Percentiles rank a stretch among this genome's conserved stretches.
Conservation (phyloP, 2,888 invertebrate species). For the Mythimna pallens region DNA sequence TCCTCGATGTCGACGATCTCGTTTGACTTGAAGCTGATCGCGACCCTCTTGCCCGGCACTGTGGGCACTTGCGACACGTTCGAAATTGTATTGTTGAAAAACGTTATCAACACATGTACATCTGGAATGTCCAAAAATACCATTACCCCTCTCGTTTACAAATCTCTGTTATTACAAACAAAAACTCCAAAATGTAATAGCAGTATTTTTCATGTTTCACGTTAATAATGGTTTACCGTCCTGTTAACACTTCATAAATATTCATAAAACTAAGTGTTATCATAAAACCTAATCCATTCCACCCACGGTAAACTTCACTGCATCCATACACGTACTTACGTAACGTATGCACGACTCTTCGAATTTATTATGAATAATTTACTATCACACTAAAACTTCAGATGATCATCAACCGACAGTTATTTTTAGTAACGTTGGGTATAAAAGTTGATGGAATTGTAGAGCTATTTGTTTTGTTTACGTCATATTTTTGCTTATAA, state of each 20-base stretch:
- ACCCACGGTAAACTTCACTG: conserved; percentile 45
- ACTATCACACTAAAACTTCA: conserved; percentile 48
- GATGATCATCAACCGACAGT: conserved; percentile 49
- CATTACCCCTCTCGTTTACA: conserved; percentile 23
- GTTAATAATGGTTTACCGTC: conserved; percentile 47
- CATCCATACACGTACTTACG: conserved; percentile 43
- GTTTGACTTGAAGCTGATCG: conserved; percentile 90
- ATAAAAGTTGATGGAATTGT: conserved; percentile 59
- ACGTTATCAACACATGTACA: conserved; percentile 87
- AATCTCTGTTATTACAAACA: conserved; percentile 14
- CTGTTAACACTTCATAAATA: conserved; percentile 57
- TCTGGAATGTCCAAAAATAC: conserved; percentile 75
- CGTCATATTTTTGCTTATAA: conserved; percentile 61
- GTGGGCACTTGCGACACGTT: conserved; percentile 84
- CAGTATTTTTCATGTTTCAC: conserved; percentile 34
- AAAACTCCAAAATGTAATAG: conserved; percentile 25
- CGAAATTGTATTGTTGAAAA: conserved; percentile 90
- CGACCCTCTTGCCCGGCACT: conserved; percentile 83
- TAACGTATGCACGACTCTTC: conserved; percentile 31
- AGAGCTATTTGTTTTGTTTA: conserved; percentile 68
- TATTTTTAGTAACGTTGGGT: conserved; percentile 44
- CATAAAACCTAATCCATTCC: conserved; percentile 56
- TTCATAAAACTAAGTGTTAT: conserved; percentile 57
- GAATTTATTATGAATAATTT: conserved; percentile 49
- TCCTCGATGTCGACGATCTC: conserved; percentile 87